Evolutionary conservation across 2,888 invertebrate genomes (phyloP), one percentile per base, ranked within the genome.

Genomic region (Formica aserva): DNA sequence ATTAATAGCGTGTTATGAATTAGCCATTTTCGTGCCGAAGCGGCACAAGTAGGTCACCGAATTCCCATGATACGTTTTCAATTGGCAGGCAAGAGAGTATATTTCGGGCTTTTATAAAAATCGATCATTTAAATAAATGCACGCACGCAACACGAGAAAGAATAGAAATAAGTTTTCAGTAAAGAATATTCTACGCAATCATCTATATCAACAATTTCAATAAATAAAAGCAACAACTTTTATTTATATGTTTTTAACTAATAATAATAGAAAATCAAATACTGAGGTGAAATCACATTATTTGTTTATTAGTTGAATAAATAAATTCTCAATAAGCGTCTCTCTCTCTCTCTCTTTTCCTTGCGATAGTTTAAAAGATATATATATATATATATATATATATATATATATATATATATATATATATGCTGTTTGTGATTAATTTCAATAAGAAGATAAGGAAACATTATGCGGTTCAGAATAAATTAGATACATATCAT

Each of bases 1-100:
- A 93, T 93, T 93, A 92, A 93, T 92, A 92, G 91, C 90, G 82
- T 84, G 89, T 92, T 91, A 92, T 91, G 92, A 92, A 93, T 94
- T 91, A 90, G 87, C 86, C 84, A 88, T 89, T 87, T 87, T 84
- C 78, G 67, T 72, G 60, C 84, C 84, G 81, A 60, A 74, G 80
- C 84, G 78, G 41, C 91, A 52, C 52, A 92, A 92, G 92, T 92
- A 92, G 69, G 77, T 38, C 52, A n/a, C 45, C 65, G 62, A 22
- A 38, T 66, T 80, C 66, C 60, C 78, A 80, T 80, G 78, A 80
- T 75, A 71, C 15, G 57, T 81, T 86, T 86, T 85, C 74, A 77
- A 78, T 85, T 67, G 76, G 26, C 77, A 18, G 76, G 76, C 63
- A 75, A 84, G 32, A 35, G 78, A 62, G 78, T 48, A 69, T 62